Evolutionary conservation across 1,140 invertebrate species (phyloP).

Genomic region (Hycleus cichorii): DNA sequence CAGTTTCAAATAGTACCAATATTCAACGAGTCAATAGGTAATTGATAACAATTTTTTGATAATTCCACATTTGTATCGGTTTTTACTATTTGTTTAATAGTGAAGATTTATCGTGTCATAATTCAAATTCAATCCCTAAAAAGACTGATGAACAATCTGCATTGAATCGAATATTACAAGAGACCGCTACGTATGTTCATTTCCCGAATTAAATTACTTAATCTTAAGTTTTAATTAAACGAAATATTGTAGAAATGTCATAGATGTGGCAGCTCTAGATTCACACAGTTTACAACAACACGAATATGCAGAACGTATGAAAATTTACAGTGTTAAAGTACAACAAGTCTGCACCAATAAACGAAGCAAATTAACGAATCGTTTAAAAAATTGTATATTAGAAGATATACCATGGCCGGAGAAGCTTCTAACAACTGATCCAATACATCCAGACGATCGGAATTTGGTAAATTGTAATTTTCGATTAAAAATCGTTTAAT

Average conservation of each 20-base stretch:
- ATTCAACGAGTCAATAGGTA: slow-evolving; percentile 53
- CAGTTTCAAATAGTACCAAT: slow-evolving; percentile 57
- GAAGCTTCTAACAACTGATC: slow-evolving; percentile 46
- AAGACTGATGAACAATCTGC: slow-evolving; percentile 83
- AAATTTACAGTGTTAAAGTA: slow-evolving; percentile 58
- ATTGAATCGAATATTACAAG: slow-evolving; percentile 76
- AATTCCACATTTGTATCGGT: not conserved
- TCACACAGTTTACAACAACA: slow-evolving; percentile 71
- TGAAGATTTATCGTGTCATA: slow-evolving; percentile 56
- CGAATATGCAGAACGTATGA: slow-evolving; percentile 69
- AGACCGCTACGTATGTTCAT: slow-evolving; percentile 73
- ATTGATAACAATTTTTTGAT: not conserved
- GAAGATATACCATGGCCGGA: slow-evolving; percentile 55
- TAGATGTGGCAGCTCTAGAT: slow-evolving; percentile 74
- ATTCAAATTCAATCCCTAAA: slow-evolving; percentile 60
- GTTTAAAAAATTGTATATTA: slow-evolving; percentile 42
- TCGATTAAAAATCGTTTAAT: not conserved
- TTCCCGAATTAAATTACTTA: slow-evolving; percentile 6
- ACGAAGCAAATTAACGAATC: slow-evolving; percentile 39
- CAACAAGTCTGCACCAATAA: slow-evolving; percentile 45
- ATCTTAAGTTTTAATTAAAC: not conserved
- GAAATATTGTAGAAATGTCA: slow-evolving; percentile 59
- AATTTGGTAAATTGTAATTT: slow-evolving; percentile 45
- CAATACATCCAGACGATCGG: slow-evolving; percentile 46
- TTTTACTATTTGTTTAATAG: slow-evolving; percentile 41